Evolutionary conservation across 2,113 vertebrate species (phyloP).

Genomic region (Tachysurus vachellii): DNA sequence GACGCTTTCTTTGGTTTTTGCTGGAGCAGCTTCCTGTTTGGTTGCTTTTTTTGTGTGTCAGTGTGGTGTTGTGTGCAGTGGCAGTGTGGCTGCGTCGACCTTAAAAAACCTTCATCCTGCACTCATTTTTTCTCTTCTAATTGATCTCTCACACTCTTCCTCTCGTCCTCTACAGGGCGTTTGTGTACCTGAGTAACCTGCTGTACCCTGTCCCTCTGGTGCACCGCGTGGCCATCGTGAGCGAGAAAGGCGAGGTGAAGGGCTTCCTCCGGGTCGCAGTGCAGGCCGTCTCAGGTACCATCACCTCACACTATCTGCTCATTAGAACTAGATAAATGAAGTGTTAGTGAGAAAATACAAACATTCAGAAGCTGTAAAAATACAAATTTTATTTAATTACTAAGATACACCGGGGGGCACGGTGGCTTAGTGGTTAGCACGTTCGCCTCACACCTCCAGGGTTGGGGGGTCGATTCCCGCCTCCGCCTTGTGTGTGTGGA

Average conservation of each 20-base stretch:
- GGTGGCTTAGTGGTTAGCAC: too few relatives aligned
- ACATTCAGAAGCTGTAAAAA: not conserved
- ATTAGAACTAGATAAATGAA: not conserved
- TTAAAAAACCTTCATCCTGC: not conserved
- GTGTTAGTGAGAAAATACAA: not conserved
- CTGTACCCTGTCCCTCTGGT: slow-evolving; percentile 94
- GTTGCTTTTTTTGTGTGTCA: slow-evolving; percentile 72
- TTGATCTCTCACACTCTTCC: not conserved
- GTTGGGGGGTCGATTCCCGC: too few relatives aligned
- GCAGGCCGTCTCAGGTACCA: slow-evolving; percentile 93
- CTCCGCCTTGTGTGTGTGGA: too few relatives aligned
- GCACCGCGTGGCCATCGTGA: slow-evolving; percentile 95
- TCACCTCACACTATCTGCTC: not conserved
- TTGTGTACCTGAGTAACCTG: slow-evolving; percentile 97
- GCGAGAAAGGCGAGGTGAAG: slow-evolving; percentile 96
- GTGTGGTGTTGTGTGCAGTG: slow-evolving; percentile 63
- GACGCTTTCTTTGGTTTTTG: slow-evolving; percentile 55
- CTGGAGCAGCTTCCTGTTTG: slow-evolving; percentile 66
- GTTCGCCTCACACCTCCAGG: too few relatives aligned
- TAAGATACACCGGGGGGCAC: too few relatives aligned
- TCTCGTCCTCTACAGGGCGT: slow-evolving; percentile 77
- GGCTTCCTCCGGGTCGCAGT: slow-evolving; percentile 95
- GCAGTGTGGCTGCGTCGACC: slow-evolving; percentile 31
- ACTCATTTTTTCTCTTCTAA: slow-evolving; percentile 21
- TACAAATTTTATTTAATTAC: not conserved